Percentiles rank a stretch among this genome's conserved stretches.
These are phyloP conservation scores for Cathartes aura DNA, from an alignment of 2,113 vertebrate genomes.

Conservation along the genomic window DNA sequence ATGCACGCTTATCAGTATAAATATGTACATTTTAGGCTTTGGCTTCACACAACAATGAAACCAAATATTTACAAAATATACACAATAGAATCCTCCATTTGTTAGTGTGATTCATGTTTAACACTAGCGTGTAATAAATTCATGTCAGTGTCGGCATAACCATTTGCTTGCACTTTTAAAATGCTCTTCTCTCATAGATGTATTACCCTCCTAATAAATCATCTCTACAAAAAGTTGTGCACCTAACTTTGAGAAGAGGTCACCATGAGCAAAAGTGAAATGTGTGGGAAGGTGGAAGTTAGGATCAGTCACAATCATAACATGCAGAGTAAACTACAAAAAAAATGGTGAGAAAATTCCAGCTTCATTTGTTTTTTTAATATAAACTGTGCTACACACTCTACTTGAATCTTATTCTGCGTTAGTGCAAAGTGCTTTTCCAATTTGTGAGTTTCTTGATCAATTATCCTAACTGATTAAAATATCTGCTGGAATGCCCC, in stretches of 20 bases:
- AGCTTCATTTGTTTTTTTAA: not conserved
- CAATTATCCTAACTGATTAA: not conserved
- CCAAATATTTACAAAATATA: slow-evolving; percentile 37
- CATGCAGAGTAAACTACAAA: not conserved
- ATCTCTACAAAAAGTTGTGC: not conserved
- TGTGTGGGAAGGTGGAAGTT: not conserved
- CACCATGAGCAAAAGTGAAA: not conserved
- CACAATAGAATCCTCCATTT: not conserved
- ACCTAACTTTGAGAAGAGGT: not conserved
- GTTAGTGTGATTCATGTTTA: not conserved
- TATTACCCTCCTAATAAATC: not conserved
- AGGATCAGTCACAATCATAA: not conserved
- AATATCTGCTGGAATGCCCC: not conserved
- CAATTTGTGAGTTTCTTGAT: not conserved
- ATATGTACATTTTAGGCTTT: slow-evolving; percentile 47
- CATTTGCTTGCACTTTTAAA: not conserved
- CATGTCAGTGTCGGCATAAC: not conserved
- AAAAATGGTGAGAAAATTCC: not conserved
- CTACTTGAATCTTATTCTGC: not conserved
- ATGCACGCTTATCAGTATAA: slow-evolving; percentile 13
- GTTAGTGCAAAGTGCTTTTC: not conserved
- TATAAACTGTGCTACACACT: not conserved
- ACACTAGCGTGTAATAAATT: not conserved
- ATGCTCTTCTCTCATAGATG: not conserved
- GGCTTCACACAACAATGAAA: slow-evolving; percentile 2